Base-by-base conservation (phyloP, 1,140 invertebrate species). In the Anastatus disparis region DNA sequence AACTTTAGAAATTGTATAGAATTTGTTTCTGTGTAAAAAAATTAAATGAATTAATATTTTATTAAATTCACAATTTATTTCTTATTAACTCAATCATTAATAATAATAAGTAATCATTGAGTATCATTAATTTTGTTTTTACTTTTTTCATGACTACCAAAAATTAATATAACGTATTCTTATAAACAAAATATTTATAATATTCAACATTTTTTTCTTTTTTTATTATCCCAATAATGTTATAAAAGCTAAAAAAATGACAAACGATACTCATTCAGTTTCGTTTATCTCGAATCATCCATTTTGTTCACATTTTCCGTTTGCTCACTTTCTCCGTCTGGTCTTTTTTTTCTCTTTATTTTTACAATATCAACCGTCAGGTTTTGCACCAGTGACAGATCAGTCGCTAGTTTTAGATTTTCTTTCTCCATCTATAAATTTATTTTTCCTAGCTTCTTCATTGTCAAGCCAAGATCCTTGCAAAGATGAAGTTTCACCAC, bases 371-470 rank as follows among this genome's bases (percentile, higher is more conserved):
- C 38, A 13, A n/a, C 3, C 40, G 29, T 20, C 24, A 62, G 17
- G 3, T 26, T 62, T 38, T 35, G 44, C 26, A 2, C 50, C 10
- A 20, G n/a, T n/a, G n/a, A n/a, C n/a, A n/a, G n/a, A n/a, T n/a
- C 62, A 53, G 53, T 50, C 48, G 44, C 52, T 59, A 72, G 76
- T 74, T 75, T 79, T n/a, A n/a, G n/a, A n/a, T n/a, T n/a, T n/a
- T n/a, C n/a, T n/a, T n/a, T n/a, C n/a, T n/a, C 76, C 74, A 4
- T 77, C 76, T 72, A 76, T 76, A 82, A 82, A 84, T 82, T 83
- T 81, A 82, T 81, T 79, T 81, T 79, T 70, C 67, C 59, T n/a
- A n/a, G n/a, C n/a, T 56, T 72, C 55, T 61, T 35, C 58, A 35
- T 68, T 67, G 76, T 72, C 40, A 50, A 9, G 22, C 22, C 71